Evolutionary conservation across 2,113 vertebrate species (phyloP).

Genomic region (Platichthys flesus): DNA sequence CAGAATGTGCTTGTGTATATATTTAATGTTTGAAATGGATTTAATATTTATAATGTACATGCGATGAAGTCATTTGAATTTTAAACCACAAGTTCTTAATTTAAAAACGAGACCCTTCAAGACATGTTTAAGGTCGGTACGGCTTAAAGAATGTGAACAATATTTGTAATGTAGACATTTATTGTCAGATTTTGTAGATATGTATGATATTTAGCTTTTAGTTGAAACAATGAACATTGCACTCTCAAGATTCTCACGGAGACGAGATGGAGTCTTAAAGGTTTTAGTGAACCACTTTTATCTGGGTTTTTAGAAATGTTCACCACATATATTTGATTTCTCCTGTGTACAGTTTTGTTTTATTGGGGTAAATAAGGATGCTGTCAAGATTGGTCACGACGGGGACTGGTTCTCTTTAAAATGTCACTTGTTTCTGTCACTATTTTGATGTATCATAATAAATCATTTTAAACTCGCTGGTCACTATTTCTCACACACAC

Average conservation of each 20-base stretch:
- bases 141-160: conserved; percentile 51
- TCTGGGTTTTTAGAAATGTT: neutral
- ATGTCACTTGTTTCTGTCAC: neutral
- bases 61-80: conserved; percentile 29
- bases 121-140: neutral
- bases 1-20: conserved; percentile 53
- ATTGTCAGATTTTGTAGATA: conserved; percentile 42
- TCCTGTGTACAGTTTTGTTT: conserved; percentile 27
- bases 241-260: conserved; percentile 18
- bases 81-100: conserved; percentile 30
- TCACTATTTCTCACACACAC: neutral
- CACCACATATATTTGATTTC: conserved; percentile 11
- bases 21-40: conserved; percentile 49
- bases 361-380: conserved; percentile 6
- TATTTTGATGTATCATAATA: neutral
- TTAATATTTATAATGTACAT: conserved; percentile 36
- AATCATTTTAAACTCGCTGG: conserved; percentile 6
- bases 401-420: conserved; percentile 1
- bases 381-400: conserved; percentile 14
- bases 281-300: conserved; percentile 19
- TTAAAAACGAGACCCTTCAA: neutral
- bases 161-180: conserved; percentile 20
- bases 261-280: neutral
- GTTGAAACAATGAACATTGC: conserved; percentile 37
- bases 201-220: conserved; percentile 40